Conservation (phyloP, 1,140 invertebrate genomes). For the Pogonomyrmex californicus region DNA sequence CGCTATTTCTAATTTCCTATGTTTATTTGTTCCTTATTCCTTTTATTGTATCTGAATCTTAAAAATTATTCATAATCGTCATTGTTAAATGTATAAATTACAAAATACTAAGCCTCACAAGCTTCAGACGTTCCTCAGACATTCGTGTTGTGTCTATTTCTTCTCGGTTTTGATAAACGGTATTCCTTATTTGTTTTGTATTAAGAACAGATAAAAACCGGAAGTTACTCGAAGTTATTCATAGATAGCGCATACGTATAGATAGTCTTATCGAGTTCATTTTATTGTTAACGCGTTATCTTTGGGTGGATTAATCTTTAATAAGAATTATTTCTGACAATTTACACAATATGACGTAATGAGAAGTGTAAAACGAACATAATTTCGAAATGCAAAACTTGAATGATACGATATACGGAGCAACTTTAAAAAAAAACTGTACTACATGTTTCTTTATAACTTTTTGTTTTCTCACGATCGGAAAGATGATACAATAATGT, state of each 20-base stretch:
- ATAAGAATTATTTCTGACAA: neutral
- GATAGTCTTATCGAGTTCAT: neutral
- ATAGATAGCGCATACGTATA: neutral
- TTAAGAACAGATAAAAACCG: neutral
- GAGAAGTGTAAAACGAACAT: neutral
- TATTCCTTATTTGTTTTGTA: neutral
- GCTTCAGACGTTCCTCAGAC: neutral
- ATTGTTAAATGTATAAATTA: neutral
- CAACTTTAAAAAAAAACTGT: neutral
- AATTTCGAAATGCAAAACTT: neutral
- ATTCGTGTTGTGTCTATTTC: neutral
- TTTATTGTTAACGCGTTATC: slow-evolving; percentile 14
- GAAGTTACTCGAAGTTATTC: neutral
- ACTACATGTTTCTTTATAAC: neutral
- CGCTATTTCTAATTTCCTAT: too few species aligned
- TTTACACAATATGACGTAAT: neutral
- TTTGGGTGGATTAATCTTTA: neutral
- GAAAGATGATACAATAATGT: neutral
- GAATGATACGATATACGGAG: neutral
- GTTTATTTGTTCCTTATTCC: too few species aligned
- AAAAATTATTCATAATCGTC: neutral
- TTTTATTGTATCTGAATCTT: too few species aligned
- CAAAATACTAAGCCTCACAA: neutral
- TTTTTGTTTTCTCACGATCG: neutral
- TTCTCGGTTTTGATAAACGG: neutral